Conservation (phyloP, 2,888 invertebrate species). For the Zootermopsis nevadensis region DNA sequence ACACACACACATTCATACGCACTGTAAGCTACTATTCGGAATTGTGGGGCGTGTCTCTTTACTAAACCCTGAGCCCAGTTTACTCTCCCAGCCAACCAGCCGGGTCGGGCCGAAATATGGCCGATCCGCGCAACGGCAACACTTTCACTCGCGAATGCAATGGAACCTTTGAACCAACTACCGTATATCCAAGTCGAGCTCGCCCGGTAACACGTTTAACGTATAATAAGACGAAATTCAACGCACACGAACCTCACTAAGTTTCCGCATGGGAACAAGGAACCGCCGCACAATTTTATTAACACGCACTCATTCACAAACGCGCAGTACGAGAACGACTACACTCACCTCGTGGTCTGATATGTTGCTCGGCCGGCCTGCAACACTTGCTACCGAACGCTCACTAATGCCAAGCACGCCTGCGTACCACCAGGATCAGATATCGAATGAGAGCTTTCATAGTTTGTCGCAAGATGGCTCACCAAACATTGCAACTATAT, state of each 20-base stretch:
- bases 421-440: not conserved
- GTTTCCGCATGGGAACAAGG: not conserved
- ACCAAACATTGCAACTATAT: not conserved
- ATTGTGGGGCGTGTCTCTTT: conserved; percentile 45
- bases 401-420: not conserved
- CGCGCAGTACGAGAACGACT: not conserved
- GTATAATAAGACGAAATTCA: not conserved
- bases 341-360: conserved; percentile 19
- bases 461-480: conserved; percentile 24
- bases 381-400: not conserved
- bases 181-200: not conserved
- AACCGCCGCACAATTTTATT: conserved; percentile 12
- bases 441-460: conserved; percentile 30
- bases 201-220: not conserved
- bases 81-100: conserved; percentile 44
- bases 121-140: conserved; percentile 45
- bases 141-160: conserved; percentile 16
- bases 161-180: not conserved
- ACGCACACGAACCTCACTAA: conserved; percentile 21
- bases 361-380: not conserved
- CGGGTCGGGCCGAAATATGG: conserved; percentile 49
- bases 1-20: conserved; percentile 25
- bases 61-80: conserved; percentile 44
- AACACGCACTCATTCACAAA: conserved; percentile 29
- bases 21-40: conserved; percentile 30